phyloP scores from a whole-genome alignment of 2,888 invertebrate species.

The Silvanus unidentatus region DNA sequence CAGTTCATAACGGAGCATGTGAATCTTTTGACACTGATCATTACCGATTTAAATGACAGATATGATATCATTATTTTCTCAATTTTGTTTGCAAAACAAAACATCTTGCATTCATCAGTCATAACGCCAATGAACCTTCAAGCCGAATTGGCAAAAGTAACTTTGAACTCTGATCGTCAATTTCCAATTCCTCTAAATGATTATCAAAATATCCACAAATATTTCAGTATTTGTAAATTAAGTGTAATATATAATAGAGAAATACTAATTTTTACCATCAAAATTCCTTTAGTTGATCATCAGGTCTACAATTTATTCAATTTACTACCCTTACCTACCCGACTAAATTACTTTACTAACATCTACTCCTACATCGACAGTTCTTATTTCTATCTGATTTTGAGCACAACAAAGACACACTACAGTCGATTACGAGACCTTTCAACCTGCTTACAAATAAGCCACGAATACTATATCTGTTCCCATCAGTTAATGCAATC shows the following conservation, averaged over 20 bases:
- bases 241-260: constrained; percentile 6
- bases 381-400: neutral
- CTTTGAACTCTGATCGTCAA: neutral
- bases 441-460: constrained; percentile 7
- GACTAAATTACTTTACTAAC: neutral
- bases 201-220: neutral
- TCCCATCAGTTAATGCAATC: neutral
- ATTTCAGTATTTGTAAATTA: neutral
- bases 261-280: constrained; percentile 8
- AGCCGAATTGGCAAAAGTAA: constrained; percentile 6
- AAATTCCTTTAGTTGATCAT: constrained; percentile 9
- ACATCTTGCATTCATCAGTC: constrained; percentile 7
- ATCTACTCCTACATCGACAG: constrained; percentile 1
- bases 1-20: neutral
- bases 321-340: neutral
- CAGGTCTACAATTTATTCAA: neutral
- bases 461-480: constrained; percentile 5
- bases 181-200: constrained; percentile 4
- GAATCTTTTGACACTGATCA: neutral
- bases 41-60: neutral
- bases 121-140: constrained; percentile 10
- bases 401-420: neutral
- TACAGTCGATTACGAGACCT: constrained; percentile 8
- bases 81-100: constrained; percentile 10
- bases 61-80: constrained; percentile 5